Conservation (phyloP, 2,888 invertebrate genomes). For the Orthosia incerta region DNA sequence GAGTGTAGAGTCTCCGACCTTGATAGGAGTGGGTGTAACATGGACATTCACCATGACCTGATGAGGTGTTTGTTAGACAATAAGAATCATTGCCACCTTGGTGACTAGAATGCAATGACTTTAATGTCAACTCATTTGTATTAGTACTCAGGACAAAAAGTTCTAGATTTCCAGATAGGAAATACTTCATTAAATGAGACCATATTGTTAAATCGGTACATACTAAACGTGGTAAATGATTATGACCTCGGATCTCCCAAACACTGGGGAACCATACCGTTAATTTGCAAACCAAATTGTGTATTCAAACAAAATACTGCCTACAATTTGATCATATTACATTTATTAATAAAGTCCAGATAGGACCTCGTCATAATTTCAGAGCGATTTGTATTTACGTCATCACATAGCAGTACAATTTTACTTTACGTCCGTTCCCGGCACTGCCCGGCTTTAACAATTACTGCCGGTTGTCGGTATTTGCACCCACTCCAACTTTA, state of each 20-base stretch:
- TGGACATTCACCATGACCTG: too few relatives aligned
- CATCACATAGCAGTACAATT: conserved; percentile 70
- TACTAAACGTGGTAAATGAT: background rate
- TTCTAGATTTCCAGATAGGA: background rate
- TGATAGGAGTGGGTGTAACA: too few relatives aligned
- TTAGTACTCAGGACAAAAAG: background rate
- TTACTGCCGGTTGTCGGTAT: conserved; percentile 69
- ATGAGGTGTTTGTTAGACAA: too few relatives aligned
- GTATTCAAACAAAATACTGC: conserved; percentile 17
- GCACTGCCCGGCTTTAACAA: conserved; percentile 62
- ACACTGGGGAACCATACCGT: background rate
- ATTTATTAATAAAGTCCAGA: conserved; percentile 34
- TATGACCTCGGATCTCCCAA: too few relatives aligned
- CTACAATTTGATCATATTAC: conserved; percentile 9
- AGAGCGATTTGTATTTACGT: conserved; percentile 67
- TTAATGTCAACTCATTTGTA: too few relatives aligned
- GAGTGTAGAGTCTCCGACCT: too few relatives aligned
- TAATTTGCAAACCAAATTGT: conserved; percentile 29
- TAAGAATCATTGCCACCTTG: too few relatives aligned
- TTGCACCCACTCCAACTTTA: conserved; percentile 66
- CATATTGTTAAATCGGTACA: too few relatives aligned
- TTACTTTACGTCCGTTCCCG: conserved; percentile 68
- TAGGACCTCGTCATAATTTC: too few relatives aligned
- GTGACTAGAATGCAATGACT: too few relatives aligned
- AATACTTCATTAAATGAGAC: background rate